Conservation (phyloP, 2,797 vertebrate species). For the Sebastes trivittatus region DNA sequence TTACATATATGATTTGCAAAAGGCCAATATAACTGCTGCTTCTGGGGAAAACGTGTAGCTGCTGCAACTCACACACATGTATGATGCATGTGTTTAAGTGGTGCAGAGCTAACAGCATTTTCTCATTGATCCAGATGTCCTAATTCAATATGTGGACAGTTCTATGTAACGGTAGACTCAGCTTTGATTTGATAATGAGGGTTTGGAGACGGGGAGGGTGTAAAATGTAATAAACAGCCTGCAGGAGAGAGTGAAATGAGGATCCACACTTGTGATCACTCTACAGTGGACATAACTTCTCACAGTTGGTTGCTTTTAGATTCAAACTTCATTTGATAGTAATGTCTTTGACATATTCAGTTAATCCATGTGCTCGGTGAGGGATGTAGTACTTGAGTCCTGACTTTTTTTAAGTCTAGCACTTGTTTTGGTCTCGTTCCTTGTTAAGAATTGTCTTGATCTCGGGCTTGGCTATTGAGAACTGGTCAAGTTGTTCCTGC, state of each 20-base stretch:
- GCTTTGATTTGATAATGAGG: constrained; percentile 32
- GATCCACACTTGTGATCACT: background rate
- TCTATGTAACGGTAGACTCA: constrained; percentile 36
- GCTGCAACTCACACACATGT: background rate
- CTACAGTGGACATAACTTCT: background rate
- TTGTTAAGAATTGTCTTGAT: no score
- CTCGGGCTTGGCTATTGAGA: no score
- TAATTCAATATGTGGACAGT: constrained; percentile 51
- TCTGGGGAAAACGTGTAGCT: constrained; percentile 28
- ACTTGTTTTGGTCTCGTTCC: no score
- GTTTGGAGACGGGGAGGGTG: constrained; percentile 7
- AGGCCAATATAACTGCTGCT: constrained; percentile 28
- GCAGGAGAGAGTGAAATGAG: background rate
- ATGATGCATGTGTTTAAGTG: background rate
- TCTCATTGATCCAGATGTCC: constrained; percentile 39
- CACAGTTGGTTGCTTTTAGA: background rate
- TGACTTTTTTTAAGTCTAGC: no score
- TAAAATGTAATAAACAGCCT: constrained; percentile 36
- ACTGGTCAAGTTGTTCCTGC: no score
- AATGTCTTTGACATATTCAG: background rate
- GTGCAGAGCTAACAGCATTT: constrained; percentile 30
- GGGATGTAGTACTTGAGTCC: no score
- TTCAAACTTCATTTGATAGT: background rate
- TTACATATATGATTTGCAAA: constrained; percentile 56
- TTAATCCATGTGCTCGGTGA: background rate